Evolutionary conservation across 2,113 vertebrate genomes (phyloP).

Genomic region (Mobula hypostoma): DNA sequence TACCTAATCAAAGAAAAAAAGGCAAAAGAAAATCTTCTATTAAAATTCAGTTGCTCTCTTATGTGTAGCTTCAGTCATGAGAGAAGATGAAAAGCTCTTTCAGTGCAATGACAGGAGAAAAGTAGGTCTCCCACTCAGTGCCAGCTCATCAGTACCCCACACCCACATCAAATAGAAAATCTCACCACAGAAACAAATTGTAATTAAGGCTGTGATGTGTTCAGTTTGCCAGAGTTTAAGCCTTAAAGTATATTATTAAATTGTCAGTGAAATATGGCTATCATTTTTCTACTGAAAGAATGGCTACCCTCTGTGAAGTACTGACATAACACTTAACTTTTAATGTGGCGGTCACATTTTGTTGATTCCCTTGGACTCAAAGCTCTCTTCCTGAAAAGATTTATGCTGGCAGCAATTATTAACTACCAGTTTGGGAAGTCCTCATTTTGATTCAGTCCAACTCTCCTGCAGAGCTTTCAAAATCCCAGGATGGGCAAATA

Average conservation of each 20-base stretch:
- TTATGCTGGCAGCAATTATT: not conserved
- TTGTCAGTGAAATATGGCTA: constrained; percentile 35
- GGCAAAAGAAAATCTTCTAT: not conserved
- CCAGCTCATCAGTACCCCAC: constrained; percentile 35
- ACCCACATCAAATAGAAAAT: constrained; percentile 31
- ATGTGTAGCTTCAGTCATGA: constrained; percentile 20
- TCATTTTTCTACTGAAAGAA: not conserved
- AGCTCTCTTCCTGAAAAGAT: not conserved
- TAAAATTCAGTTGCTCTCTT: constrained; percentile 7
- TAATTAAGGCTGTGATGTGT: constrained; percentile 24
- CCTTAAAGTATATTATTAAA: constrained; percentile 35
- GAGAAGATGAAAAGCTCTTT: constrained; percentile 28
- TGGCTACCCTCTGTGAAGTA: not conserved
- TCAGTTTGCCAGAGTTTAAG: constrained; percentile 17
- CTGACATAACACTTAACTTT: not conserved
- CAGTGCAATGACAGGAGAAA: constrained; percentile 19
- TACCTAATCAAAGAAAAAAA: constrained; percentile 13
- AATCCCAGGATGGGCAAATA: not conserved
- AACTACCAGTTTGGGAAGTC: not conserved
- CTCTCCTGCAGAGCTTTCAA: not conserved
- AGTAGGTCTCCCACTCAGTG: constrained; percentile 34
- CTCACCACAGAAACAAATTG: constrained; percentile 14
- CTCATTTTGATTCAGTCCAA: not conserved
- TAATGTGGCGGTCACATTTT: not conserved
- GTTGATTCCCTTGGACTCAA: not conserved